Conservation (phyloP, 2,797 vertebrate species). For the Dendrocincla fuliginosa region DNA sequence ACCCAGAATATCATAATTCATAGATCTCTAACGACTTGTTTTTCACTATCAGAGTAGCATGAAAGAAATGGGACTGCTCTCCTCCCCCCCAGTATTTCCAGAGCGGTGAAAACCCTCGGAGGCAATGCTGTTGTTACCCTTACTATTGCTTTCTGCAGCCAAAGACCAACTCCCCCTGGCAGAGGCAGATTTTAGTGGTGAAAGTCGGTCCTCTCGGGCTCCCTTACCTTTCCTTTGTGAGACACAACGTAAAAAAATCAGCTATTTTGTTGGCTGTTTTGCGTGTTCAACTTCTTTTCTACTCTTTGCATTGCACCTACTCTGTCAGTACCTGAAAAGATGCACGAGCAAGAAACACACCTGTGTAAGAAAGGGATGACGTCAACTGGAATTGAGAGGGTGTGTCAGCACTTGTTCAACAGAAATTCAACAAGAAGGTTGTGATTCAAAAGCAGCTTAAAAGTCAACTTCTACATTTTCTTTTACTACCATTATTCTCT, state of each 20-base stretch:
- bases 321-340: constrained; percentile 44
- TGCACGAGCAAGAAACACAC: constrained; percentile 33
- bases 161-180: constrained; percentile 34
- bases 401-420: background rate
- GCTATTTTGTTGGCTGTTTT: constrained; percentile 48
- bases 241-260: constrained; percentile 46
- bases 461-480: constrained; percentile 50
- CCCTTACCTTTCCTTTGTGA: constrained; percentile 26
- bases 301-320: background rate
- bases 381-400: constrained; percentile 32
- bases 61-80: constrained; percentile 64
- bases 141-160: constrained; percentile 76
- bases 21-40: constrained; percentile 63
- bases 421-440: background rate
- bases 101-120: constrained; percentile 1
- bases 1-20: constrained; percentile 74
- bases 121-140: constrained; percentile 13
- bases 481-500: constrained; percentile 32
- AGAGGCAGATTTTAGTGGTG: constrained; percentile 9
- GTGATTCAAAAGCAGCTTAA: constrained; percentile 57
- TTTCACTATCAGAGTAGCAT: constrained; percentile 61
- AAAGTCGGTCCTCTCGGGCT: constrained; percentile 43
- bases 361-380: constrained; percentile 76
- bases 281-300: background rate
- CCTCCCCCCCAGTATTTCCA: constrained; percentile 38